Percentiles rank a stretch among this genome's conserved stretches.
Conservation (phyloP, 2,888 invertebrate species). For the Rhyacophila evoluta region DNA sequence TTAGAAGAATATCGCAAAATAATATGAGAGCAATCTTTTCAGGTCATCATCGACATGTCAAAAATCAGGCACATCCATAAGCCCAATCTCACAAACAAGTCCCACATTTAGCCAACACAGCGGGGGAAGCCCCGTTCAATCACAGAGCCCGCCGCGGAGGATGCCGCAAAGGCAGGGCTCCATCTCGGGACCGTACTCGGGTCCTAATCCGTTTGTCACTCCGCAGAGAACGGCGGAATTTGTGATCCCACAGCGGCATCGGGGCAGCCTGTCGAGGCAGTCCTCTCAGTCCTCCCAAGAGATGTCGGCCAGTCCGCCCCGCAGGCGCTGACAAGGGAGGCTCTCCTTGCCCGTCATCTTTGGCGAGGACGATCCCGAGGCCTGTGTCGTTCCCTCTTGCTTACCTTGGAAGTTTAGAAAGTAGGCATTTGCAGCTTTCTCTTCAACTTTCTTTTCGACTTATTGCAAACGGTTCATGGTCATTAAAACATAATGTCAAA, state of each 20-base stretch:
- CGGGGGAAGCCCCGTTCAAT: constrained; percentile 32
- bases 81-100: constrained; percentile 40
- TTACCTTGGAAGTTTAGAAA: constrained; percentile 51
- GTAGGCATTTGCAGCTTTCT: neutral
- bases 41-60: constrained; percentile 31
- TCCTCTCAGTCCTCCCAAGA: constrained; percentile 52
- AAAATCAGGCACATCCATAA: constrained; percentile 13
- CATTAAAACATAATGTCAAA: neutral
- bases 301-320: constrained; percentile 42
- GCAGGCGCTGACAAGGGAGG: constrained; percentile 53
- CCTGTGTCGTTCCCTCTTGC: constrained; percentile 49
- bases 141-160: constrained; percentile 51
- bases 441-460: neutral
- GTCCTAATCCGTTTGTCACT: constrained; percentile 64
- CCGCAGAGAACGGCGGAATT: constrained; percentile 64
- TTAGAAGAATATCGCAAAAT: constrained; percentile 20
- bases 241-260: constrained; percentile 66
- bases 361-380: constrained; percentile 44
- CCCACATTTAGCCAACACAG: constrained; percentile 41
- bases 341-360: constrained; percentile 48
- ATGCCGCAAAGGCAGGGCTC: constrained; percentile 60
- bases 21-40: constrained; percentile 26
- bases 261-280: constrained; percentile 55
- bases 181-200: constrained; percentile 61
- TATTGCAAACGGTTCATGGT: neutral